phyloP scores from a whole-genome alignment of 64 coral and sea anemone species.

The Anthopleura sola region DNA sequence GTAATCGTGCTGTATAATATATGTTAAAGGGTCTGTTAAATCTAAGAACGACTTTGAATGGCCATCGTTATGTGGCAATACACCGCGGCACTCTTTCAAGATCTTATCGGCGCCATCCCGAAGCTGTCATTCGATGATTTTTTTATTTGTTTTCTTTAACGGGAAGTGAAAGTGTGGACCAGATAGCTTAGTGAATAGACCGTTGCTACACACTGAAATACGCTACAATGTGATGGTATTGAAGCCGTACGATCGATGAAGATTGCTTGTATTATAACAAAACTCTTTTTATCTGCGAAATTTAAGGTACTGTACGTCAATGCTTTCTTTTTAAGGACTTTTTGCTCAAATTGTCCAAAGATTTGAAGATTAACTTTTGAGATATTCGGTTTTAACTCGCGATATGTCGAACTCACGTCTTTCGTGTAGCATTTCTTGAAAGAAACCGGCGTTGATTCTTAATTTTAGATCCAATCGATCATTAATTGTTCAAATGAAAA shows the following conservation, averaged over 20 bases:
- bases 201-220: not conserved
- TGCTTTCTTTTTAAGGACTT: not conserved
- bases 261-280: not conserved
- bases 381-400: not conserved
- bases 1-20: not conserved
- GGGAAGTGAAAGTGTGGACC: not conserved
- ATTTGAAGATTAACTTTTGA: not conserved
- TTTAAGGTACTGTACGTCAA: not conserved
- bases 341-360: not conserved
- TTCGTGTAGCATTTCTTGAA: not conserved
- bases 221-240: not conserved
- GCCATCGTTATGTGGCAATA: not conserved
- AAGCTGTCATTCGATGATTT: not conserved
- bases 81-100: not conserved
- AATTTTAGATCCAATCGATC: not conserved
- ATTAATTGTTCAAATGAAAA: not conserved
- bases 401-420: not conserved
- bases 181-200: not conserved
- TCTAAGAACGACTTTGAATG: not conserved
- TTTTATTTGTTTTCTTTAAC: constrained; percentile 3
- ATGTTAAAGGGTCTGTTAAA: not conserved
- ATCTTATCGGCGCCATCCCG: not conserved
- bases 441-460: not conserved
- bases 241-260: not conserved
- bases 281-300: not conserved